Evolutionary conservation across 2,797 vertebrate genomes (phyloP), one percentile per base, ranked within the genome.

Genomic region (Thalassophryne amazonica): DNA sequence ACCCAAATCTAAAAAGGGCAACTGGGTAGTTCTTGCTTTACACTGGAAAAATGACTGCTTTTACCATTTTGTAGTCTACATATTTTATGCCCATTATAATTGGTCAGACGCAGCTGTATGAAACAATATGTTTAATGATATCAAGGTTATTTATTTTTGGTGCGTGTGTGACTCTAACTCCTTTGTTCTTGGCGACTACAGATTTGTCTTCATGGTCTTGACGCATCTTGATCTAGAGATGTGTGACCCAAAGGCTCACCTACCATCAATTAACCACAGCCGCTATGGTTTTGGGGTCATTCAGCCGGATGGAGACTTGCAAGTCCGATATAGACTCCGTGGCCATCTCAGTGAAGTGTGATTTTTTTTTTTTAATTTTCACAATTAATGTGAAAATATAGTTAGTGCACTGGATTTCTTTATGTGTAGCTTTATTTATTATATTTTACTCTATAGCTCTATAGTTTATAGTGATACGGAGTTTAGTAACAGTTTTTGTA

Each of bases 281-380:
- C 88, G 91, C 38, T 89, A 86, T 0, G 89, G 86, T 30, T 95
- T 93, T 1, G 94, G 92, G 38, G 84, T 94, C 38, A 62, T 93
- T 16, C 91, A 94, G 73, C 91, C 93, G 0, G 62, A 83, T 4
- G 85, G 78, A 0, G 91, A 92, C 2, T 50, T 91, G 45, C 59
- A 78, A 21, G 36, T 91, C 71, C 87, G 75, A 13, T 92, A 91
- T 80, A 86, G 86, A 47, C 19, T 66, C 17, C 78, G 74, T 56
- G 11, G 12, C 75, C 14, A 0, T 33, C 7, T 14, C 23, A 19
- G 23, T 37, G 11, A 64, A 48, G 47, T 41, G 24, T 73, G 32
- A 73, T 2, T 3, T 6, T 1, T 20, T 8, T n/a, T n/a, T n/a
- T n/a, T n/a, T n/a, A n/a, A n/a, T n/a, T n/a, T n/a, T n/a, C n/a